Base-by-base conservation (phyloP, 53 echinoderm and acorn worm species). In the Pentamera pediparva region DNA sequence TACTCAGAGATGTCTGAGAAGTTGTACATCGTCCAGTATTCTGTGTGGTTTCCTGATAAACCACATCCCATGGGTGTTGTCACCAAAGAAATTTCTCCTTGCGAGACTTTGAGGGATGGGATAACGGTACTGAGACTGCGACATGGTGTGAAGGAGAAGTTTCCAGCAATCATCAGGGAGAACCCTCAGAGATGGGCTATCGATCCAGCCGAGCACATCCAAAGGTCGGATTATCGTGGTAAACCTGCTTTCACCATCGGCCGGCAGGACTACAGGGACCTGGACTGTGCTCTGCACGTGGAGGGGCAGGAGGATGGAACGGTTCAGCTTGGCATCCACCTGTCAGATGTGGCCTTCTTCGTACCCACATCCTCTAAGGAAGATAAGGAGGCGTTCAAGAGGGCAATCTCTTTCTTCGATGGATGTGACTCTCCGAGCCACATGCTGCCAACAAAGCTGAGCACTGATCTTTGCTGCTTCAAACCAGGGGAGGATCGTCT, bases 231-330 rank as follows among this genome's bases (percentile, higher is more conserved):
- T 32, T 67, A 83, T 10, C 78, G 90, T 28, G 74, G 40, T n/a
- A 47, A 75, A 21, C 37, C 37, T 3, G 65, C 80, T 32, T 91
- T 95, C 63, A 95, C 96, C 35, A 83, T 95, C n/a, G 96, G 87
- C 48, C 87, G 83, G 2, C 79, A 85, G n/a, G 86, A 74, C 15
- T 87, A 80, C 17, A 54, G 62, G 12, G 89, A 89, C 74, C 63
- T 86, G 6, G 95, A 95, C 40, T 86, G 84, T 83, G 96, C 90
- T n/a, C 48, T 95, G n/a, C 91, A 85, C 50, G 62, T 90, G 2
- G 80, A 77, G 17, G 22, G 8, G 35, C 33, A 74, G 30, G 53
- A 59, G 19, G 84, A 88, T 19, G 62, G 79, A 8, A 64, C 61
- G 36, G 78, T 79, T 51, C 32, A 60, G 31, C 61, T 95, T 41